These are phyloP conservation scores for Nibea albiflora DNA, from an alignment of 2,113 vertebrate species.

Conservation along the genomic window DNA sequence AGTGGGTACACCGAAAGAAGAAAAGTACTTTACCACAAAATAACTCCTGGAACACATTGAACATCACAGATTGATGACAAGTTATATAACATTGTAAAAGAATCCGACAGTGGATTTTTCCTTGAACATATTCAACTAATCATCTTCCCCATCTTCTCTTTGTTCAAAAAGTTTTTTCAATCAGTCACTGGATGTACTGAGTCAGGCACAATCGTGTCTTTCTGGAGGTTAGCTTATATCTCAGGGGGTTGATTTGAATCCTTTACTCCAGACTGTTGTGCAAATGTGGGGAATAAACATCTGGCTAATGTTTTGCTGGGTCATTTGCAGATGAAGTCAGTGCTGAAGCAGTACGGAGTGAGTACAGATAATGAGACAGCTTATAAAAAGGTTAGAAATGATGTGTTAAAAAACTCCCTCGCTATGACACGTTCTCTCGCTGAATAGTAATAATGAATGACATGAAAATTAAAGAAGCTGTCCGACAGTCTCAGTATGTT, in stretches of 20 bases:
- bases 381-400: constrained; percentile 63
- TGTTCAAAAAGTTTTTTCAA: constrained; percentile 15
- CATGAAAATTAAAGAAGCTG: constrained; percentile 25
- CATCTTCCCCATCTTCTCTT: constrained; percentile 23
- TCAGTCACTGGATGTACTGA: constrained; percentile 34
- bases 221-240: constrained; percentile 32
- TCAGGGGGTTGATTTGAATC: constrained; percentile 32
- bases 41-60: constrained; percentile 25
- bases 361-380: constrained; percentile 68
- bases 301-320: constrained; percentile 68
- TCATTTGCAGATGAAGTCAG: constrained; percentile 60
- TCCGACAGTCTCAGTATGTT: constrained; percentile 1
- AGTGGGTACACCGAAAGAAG: constrained; percentile 9
- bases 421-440: constrained; percentile 33
- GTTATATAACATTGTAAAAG: constrained; percentile 18
- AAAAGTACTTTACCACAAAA: constrained; percentile 38
- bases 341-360: constrained; percentile 35
- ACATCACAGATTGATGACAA: constrained; percentile 30
- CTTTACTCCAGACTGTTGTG: constrained; percentile 38
- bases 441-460: constrained; percentile 26
- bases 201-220: constrained; percentile 1
- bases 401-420: constrained; percentile 35
- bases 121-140: constrained; percentile 27
- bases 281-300: constrained; percentile 57
- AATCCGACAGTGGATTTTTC: not conserved